A percentile compares a stretch with the other conserved stretches of the same genome.
Evolutionary conservation across 1,140 invertebrate species (phyloP).

Genomic region (Pteromalus puparum): DNA sequence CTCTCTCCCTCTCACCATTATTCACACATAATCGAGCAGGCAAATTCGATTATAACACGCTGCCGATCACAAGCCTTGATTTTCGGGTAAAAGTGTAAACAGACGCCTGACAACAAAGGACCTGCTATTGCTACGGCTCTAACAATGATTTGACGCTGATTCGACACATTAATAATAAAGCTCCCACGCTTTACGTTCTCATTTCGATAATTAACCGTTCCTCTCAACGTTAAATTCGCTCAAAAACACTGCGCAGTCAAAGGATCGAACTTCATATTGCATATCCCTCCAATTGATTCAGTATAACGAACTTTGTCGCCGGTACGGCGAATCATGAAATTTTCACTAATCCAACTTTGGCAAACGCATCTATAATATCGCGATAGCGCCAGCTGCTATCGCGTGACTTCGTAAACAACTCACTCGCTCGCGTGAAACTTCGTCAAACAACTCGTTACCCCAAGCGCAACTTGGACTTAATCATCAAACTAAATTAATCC

Average conservation of each 20-base stretch:
- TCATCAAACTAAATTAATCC: constrained; percentile 32
- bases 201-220: background rate
- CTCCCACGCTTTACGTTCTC: too few species aligned
- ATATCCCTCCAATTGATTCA: too few species aligned
- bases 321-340: too few species aligned
- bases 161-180: constrained; percentile 13
- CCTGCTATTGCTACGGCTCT: background rate
- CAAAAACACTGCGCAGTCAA: too few species aligned
- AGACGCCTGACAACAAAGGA: background rate
- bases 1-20: background rate
- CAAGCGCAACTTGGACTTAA: background rate
- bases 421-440: background rate
- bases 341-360: too few species aligned
- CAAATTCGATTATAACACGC: background rate
- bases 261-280: too few species aligned
- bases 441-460: background rate
- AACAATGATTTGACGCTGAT: constrained; percentile 22
- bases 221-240: background rate
- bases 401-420: background rate
- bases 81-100: constrained; percentile 13
- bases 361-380: too few species aligned
- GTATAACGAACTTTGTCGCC: too few species aligned
- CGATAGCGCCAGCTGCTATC: too few species aligned
- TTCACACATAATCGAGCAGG: background rate
- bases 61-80: background rate